Percentiles rank a stretch among this genome's conserved stretches.
Evolutionary conservation across 2,113 vertebrate species (phyloP).

Genomic region (Motacilla tschutschensis): DNA sequence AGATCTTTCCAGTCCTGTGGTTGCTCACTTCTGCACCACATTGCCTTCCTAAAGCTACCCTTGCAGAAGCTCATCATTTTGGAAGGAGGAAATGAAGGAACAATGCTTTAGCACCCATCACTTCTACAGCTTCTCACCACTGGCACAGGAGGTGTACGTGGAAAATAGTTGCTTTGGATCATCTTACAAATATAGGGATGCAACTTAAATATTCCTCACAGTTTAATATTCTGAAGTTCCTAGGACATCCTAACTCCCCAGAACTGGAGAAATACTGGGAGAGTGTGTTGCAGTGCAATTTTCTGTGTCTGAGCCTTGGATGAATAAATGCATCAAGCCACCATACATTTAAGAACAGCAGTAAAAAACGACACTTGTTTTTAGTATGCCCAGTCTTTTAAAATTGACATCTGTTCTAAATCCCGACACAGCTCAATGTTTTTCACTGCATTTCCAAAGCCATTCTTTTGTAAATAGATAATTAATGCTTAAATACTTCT

Average conservation of each 20-base stretch:
- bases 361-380: background rate
- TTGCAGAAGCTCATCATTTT: background rate
- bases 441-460: constrained; percentile 53
- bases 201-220: background rate
- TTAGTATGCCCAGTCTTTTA: constrained; percentile 22
- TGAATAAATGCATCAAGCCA: background rate
- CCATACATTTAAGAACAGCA: background rate
- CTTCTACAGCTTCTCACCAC: background rate
- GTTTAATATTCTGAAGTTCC: background rate
- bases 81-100: background rate
- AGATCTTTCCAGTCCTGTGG: background rate
- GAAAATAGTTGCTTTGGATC: background rate
- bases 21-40: background rate
- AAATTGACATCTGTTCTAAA: constrained; percentile 60
- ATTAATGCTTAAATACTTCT: constrained; percentile 65
- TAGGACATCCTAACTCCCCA: background rate
- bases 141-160: background rate
- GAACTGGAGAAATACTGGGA: background rate
- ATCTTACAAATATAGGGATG: background rate
- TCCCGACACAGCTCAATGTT: constrained; percentile 14
- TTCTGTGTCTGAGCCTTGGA: background rate
- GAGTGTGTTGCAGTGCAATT: background rate
- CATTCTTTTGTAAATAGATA: constrained; percentile 65
- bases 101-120: background rate
- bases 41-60: background rate